Base-by-base conservation (phyloP, 1,140 invertebrate species). In the Thalassaphorura encarpata region DNA sequence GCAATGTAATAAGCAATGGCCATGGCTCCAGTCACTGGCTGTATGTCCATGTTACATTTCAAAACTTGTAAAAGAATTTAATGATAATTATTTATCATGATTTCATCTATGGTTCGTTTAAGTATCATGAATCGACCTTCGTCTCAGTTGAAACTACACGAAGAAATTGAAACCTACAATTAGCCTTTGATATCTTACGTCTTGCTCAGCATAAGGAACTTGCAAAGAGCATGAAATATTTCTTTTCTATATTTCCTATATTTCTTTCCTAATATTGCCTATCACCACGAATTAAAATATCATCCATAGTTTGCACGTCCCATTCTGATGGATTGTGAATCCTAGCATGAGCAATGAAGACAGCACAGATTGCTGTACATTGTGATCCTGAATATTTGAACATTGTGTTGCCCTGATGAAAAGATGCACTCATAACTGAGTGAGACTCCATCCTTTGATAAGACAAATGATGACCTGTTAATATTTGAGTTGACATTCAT, bases 1-100 rank as follows among this genome's bases (percentile, higher is more conserved):
- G 69, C 68, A 27, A 73, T 63, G 61, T 72, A 73, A 50, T 65
- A 68, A 6, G 68, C 69, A 21, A 74, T 68, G 58, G 2, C 68
- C 67, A 50, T 68, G 70, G 23, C 21, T 19, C 8, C 8, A 6
- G 46, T 48, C 15, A 51, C 31, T 26, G 67, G 66, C 59, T 69
- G 68, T 11, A 71, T 66, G 47, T 70, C 66, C 60, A 69, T 69
- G 52, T 69, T 69, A 8, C 50, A 68, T 54, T 56, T 54, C 66
- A 66, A 70, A 16, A 69, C 21, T 47, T 63, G 61, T 16, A 71
- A 49, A 11, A 70, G 26, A 5, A 19, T 54, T 46, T 52, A 57
- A 47, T 67, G 60, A 49, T 71, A 68, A 61, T 69, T 69, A 47
- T 67, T 67, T 2, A 69, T 50, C 39, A 41, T 54, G 16, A 43